phyloP scores from a whole-genome alignment of 2,888 invertebrate species.

The Rhabditoides inermis region DNA sequence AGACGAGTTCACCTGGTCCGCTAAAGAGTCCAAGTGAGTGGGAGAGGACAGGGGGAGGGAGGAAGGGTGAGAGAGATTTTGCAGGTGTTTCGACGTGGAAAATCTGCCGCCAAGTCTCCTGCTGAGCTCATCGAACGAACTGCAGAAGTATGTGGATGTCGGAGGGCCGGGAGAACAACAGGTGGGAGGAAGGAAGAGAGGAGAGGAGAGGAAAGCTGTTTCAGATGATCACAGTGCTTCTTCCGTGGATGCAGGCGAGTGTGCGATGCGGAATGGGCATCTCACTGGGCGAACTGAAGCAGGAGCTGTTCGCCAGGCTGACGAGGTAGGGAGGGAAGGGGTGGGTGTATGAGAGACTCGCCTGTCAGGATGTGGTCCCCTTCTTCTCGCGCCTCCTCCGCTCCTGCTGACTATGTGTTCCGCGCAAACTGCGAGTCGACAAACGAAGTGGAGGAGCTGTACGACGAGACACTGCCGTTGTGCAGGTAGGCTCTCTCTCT shows the following conservation, averaged over 20 bases:
- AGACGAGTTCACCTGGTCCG: no score
- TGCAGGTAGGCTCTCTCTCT: not conserved
- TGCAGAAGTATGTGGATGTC: not conserved
- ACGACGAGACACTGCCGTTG: slow-evolving; percentile 5
- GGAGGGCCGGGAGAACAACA: slow-evolving; percentile 6
- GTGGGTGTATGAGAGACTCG: no score
- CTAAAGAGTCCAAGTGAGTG: no score
- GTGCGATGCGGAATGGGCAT: slow-evolving; percentile 19
- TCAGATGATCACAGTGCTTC: slow-evolving; percentile 16
- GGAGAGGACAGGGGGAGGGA: no score
- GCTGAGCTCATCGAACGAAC: not conserved
- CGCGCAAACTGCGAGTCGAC: slow-evolving; percentile 15
- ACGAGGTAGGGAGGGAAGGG: slow-evolving; percentile 17
- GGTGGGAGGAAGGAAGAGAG: not conserved
- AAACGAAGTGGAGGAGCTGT: slow-evolving; percentile 23
- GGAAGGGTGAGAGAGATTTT: no score
- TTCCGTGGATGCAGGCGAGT: slow-evolving; percentile 30
- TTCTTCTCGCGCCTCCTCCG: no score
- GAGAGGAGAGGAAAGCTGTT: no score
- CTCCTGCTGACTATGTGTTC: slow-evolving; percentile 26
- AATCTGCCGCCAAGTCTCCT: not conserved
- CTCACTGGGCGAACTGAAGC: slow-evolving; percentile 28
- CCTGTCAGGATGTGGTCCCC: no score
- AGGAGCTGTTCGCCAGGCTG: slow-evolving; percentile 26
- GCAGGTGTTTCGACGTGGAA: not conserved